phyloP scores from a whole-genome alignment of 92 coral and sea anemone genomes.

The Desmophyllum pertusum region DNA sequence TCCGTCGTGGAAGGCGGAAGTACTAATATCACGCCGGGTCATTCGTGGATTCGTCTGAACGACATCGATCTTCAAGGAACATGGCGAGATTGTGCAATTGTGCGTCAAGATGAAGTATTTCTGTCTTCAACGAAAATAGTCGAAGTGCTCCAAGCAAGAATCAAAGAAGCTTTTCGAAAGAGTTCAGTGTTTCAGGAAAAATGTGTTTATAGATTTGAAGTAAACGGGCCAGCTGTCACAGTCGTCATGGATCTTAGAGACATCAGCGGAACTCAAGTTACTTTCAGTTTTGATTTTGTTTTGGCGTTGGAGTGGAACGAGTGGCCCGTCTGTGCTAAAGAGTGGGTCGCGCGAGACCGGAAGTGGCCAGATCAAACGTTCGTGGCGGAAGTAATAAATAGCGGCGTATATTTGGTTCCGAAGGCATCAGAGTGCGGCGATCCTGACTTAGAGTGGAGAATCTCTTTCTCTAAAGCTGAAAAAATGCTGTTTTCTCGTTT shows the following conservation, averaged over 20 bases:
- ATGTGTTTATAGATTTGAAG: conserved; percentile 23
- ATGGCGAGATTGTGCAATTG: conserved; percentile 21
- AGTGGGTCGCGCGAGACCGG: conserved; percentile 32
- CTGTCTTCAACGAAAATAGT: conserved; percentile 20
- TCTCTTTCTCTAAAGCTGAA: conserved; percentile 64
- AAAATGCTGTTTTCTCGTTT: conserved; percentile 16
- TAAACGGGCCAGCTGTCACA: conserved; percentile 30
- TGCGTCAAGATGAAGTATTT: not conserved
- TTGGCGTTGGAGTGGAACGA: conserved; percentile 42
- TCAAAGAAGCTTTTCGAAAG: not conserved
- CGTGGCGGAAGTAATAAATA: conserved; percentile 1
- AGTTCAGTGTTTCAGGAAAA: not conserved
- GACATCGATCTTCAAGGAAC: conserved; percentile 1
- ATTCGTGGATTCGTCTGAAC: conserved; percentile 17
- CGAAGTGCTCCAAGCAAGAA: conserved; percentile 4
- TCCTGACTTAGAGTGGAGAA: conserved; percentile 58
- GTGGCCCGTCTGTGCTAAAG: conserved; percentile 48
- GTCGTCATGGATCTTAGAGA: conserved; percentile 31
- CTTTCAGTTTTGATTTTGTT: conserved; percentile 44
- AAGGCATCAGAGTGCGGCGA: conserved; percentile 40
- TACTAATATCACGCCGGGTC: not conserved
- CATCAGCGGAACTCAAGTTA: conserved; percentile 11
- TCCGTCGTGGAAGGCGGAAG: conserved; percentile 23
- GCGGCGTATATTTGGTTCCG: conserved; percentile 50
- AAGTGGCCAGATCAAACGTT: conserved; percentile 41